Base-by-base conservation (phyloP, 2,888 invertebrate genomes). In the Synergus japonicus region DNA sequence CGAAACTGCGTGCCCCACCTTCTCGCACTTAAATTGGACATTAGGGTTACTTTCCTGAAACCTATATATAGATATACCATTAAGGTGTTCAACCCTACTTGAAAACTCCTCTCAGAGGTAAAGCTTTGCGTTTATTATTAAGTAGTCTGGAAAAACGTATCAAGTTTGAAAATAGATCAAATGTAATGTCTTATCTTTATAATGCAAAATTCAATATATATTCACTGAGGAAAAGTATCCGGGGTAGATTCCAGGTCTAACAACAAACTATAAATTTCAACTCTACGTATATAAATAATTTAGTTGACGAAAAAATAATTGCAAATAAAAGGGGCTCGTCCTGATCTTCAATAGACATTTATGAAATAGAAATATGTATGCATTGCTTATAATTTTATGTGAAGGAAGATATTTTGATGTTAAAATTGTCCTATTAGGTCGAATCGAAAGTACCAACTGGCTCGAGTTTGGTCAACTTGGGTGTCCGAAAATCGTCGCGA, bases 41-140 rank as follows among this genome's bases (percentile, higher is more conserved):
- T 69, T 73, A 73, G 54, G 37, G 54, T 73, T n/a, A 54, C 29
- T 49, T 69, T 18, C 9, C 4, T 67, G 44, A 69, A 69, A 46
- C 46, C 15, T 46, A 67, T 22, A 18, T 22, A 18, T 60, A 60
- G 12, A 46, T 37, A 37, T 37, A 37, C 5, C 5, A 37, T 5
- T 5, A 44, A 29, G 69, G 49, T 46, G 15, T 46, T 69, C 13
- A 60, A 49, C 69, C 69, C 13, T 8, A 7, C 46, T 29, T 22
- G 22, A 67, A 46, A 22, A 46, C 7, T 22, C 12, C 1, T 44
- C 13, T 67, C 12, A 46, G 22, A 43, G 13, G 22, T 44, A 15
- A 46, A 13, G 22, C 22, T 67, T 22, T 60, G 18, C 12, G 22
- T 29, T 29, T 13, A 60, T 22, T 60, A 60, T 60, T 5, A 22